Evolutionary conservation across 23 tunicate species (phyloP).

Genomic region (Botrylloides violaceus): DNA sequence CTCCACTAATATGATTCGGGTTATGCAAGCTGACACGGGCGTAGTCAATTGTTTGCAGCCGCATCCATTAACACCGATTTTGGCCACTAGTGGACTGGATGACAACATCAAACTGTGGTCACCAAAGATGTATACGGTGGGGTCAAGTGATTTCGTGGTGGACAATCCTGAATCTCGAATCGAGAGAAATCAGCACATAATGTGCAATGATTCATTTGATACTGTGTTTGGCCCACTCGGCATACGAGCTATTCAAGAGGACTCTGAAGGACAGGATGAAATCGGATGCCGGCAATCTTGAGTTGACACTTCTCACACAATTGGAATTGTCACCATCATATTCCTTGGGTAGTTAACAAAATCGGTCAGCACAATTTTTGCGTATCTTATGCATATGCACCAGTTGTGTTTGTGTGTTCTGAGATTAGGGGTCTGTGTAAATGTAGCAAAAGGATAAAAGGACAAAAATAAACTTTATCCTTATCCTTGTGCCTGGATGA

Average conservation of each 20-base stretch:
- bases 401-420: too few species aligned
- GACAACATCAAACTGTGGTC: slow-evolving; percentile 67
- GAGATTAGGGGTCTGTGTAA: too few species aligned
- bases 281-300: not conserved
- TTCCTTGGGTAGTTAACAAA: too few species aligned
- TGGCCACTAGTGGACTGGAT: slow-evolving; percentile 95
- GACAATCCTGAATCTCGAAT: slow-evolving; percentile 28
- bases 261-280: not conserved
- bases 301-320: too few species aligned
- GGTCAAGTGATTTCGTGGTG: not conserved
- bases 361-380: too few species aligned
- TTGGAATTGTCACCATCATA: too few species aligned
- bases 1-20: slow-evolving; percentile 50
- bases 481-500: too few species aligned
- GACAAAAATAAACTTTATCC: too few species aligned
- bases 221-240: slow-evolving; percentile 28
- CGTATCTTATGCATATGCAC: too few species aligned
- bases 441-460: too few species aligned
- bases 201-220: slow-evolving; percentile 66
- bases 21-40: slow-evolving; percentile 70
- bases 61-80: slow-evolving; percentile 54
- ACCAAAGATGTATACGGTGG: slow-evolving; percentile 13
- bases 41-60: slow-evolving; percentile 95
- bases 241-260: not conserved
- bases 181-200: slow-evolving; percentile 57